phyloP scores from a whole-genome alignment of 2,797 vertebrate species.

The Bufotes viridis region DNA sequence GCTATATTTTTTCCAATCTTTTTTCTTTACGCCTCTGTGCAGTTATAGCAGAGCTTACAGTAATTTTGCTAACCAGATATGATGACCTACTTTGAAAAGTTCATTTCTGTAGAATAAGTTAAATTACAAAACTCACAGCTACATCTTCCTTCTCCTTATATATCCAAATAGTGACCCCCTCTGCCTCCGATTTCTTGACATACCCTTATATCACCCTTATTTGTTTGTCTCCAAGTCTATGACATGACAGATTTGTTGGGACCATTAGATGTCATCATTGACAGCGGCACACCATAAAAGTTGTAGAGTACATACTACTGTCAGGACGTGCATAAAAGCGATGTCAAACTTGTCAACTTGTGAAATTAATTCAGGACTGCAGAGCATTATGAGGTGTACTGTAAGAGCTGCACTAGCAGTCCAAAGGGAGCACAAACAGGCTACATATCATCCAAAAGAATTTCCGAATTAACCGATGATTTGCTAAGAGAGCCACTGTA shows the following conservation, averaged over 20 bases:
- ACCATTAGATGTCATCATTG: slow-evolving; percentile 19
- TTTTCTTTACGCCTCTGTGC: background rate
- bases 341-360: slow-evolving; percentile 27
- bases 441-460: slow-evolving; percentile 2
- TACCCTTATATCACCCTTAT: background rate
- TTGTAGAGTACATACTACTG: slow-evolving; percentile 6
- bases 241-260: slow-evolving; percentile 9
- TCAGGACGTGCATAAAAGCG: slow-evolving; percentile 12
- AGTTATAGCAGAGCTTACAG: background rate
- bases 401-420: slow-evolving; percentile 12
- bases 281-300: background rate
- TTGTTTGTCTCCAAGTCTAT: background rate
- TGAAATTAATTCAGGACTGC: slow-evolving; percentile 14
- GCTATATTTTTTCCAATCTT: background rate
- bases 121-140: background rate
- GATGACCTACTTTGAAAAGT: background rate
- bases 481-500: background rate
- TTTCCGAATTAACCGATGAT: background rate
- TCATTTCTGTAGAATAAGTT: background rate
- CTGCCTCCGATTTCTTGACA: background rate
- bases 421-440: background rate
- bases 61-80: background rate
- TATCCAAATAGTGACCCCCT: slow-evolving; percentile 1
- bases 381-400: slow-evolving; percentile 23
- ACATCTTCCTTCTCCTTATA: background rate